phyloP scores from a whole-genome alignment of 2,113 vertebrate species.

The Synchiropus splendidus region DNA sequence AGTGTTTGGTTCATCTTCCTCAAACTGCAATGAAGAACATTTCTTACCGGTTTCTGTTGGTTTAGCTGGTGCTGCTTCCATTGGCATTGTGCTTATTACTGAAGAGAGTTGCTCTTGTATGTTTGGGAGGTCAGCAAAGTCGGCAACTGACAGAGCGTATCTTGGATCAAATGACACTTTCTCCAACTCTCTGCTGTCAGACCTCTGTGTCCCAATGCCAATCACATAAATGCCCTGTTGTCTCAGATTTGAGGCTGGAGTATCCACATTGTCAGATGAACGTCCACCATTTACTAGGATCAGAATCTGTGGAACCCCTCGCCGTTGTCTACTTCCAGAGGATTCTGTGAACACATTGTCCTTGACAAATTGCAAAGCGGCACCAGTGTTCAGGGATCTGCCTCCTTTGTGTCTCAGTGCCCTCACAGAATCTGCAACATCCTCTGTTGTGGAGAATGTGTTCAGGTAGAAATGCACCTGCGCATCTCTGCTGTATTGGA shows the following conservation, averaged over 20 bases:
- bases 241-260: conserved; percentile 32
- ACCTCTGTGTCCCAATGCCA: conserved; percentile 6
- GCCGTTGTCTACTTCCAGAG: conserved; percentile 36
- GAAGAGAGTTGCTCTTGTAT: conserved; percentile 15
- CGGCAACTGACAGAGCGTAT: conserved; percentile 27
- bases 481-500: too few species aligned
- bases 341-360: conserved; percentile 39
- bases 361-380: conserved; percentile 57
- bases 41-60: conserved; percentile 19
- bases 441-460: conserved; percentile 18
- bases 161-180: conserved; percentile 20
- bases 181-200: conserved; percentile 14
- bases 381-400: conserved; percentile 66
- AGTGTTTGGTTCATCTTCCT: too few species aligned
- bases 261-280: conserved; percentile 13
- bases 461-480: conserved; percentile 46
- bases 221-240: conserved; percentile 15
- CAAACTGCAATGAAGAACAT: conserved; percentile 14
- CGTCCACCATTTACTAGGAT: not conserved
- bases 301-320: conserved; percentile 12
- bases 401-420: conserved; percentile 29
- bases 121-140: conserved; percentile 56
- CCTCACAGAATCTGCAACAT: too few species aligned
- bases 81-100: not conserved
- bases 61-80: not conserved